Base-by-base conservation (phyloP, 2,113 vertebrate genomes). In the Eulemur macaco region DNA sequence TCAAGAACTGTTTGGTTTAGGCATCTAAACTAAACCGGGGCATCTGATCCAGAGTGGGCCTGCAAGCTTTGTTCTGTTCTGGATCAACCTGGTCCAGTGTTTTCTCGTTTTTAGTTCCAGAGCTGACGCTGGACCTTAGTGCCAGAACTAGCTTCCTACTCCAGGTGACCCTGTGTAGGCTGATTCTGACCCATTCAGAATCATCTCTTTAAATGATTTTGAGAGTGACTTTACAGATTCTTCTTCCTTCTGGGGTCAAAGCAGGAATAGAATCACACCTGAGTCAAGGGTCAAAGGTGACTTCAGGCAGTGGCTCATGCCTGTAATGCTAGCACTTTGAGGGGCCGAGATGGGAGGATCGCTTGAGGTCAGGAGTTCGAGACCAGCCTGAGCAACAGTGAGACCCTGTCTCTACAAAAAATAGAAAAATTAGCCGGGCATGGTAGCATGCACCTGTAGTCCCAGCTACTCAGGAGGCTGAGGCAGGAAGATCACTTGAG, bases 1-100 rank as follows among this genome's bases (percentile, higher is more conserved):
- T 77, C 66, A 91, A 77, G 86, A 58, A 96, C 82, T 47, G 6
- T 74, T 80, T 39, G 74, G 37, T 95, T 91, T 97, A 73, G 60
- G 50, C 58, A 34, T 91, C 54, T 80, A 68, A 73, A 87, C 37
- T n/a, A 84, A 86, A n/a, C 25, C 54, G 91, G 69, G 42, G 37
- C 13, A 10, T 63, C 45, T 81, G 52, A 80, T 63, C 37, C 52
- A 45, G 64, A 56, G 27, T 69, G 50, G 84, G 52, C 21, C 71
- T 86, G 42, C 8, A 27, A 25, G 23, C 58, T 87, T 90, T 45
- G 29, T 83, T 86, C 37, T 56, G 58, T 90, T 94, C 77, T 81
- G 42, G 81, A 42, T 58, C 52, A 56, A 31, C 8, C 11, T 25
- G 2, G 23, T 29, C 4, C 50, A 27, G 18, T 78, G 60, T 18